phyloP scores from a whole-genome alignment of 2,888 invertebrate genomes.

The Philonicus albiceps region DNA sequence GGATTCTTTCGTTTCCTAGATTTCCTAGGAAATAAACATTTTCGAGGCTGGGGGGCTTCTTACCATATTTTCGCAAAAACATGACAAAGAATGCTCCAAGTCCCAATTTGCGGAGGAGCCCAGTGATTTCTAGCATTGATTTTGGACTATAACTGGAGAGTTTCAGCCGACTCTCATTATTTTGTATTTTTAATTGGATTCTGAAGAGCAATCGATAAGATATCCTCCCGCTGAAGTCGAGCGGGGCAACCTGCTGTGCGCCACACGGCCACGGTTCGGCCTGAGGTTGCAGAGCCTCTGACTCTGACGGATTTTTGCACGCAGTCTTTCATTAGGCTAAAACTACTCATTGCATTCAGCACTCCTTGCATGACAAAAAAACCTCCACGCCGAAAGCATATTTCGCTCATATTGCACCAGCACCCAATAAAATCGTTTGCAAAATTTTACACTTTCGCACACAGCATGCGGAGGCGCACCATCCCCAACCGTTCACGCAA shows the following conservation, averaged over 20 bases:
- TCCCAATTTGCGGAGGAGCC: conserved; percentile 7
- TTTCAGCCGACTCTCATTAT: conserved; percentile 41
- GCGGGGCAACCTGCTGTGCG: background rate
- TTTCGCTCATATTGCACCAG: background rate
- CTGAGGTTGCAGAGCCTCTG: background rate
- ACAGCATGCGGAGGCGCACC: background rate
- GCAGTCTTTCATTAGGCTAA: background rate
- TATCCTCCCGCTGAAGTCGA: background rate
- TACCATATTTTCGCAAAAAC: background rate
- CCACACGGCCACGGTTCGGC: background rate
- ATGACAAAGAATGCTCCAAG: background rate
- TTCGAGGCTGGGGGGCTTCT: too few species aligned
- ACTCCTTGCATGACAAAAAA: background rate
- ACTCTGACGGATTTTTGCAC: background rate
- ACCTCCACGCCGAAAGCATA: background rate
- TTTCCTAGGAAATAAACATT: background rate
- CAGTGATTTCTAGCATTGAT: background rate
- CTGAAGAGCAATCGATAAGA: conserved; percentile 46
- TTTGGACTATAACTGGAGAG: background rate
- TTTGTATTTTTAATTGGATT: conserved; percentile 48
- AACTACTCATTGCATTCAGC: background rate
- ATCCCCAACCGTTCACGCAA: background rate
- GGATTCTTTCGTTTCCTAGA: background rate
- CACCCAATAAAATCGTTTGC: background rate
- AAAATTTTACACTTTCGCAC: background rate